Evolutionary conservation across 2,888 invertebrate genomes (phyloP), one percentile per base, ranked within the genome.

Genomic region (Drosophila monieri): DNA sequence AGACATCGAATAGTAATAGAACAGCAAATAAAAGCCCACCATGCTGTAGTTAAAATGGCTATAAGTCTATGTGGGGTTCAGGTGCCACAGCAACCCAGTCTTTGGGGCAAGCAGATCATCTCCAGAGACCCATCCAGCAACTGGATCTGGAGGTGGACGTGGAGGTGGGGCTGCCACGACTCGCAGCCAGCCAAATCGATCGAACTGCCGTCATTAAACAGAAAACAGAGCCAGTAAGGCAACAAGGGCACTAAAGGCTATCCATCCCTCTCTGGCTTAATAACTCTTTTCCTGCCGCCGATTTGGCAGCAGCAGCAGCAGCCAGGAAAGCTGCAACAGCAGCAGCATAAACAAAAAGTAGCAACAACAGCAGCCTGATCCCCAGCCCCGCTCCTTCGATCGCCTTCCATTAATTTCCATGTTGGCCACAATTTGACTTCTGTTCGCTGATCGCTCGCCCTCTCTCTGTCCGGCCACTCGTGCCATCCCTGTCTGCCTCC

Each of bases 391-490:
- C 41, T 56, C 18, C 52, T 66, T 59, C 65, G 54, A 80, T 76
- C 75, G 85, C 80, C 74, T 79, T 85, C 70, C 78, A 80, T 85
- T 84, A 84, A 84, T 84, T 88, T 84, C 79, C 85, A 85, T 88
- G 88, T 85, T 84, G 88, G 84, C 84, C 85, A 88, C 88, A 84
- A 84, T 85, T 85, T 83, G 88, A 84, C 84, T 84, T 84, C 84
- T 84, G 84, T 84, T 85, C 83, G 71, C 37, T 60, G 53, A 53
- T 53, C 52, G 30, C 30, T 53, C 30, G 18, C 15, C 60, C 58
- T 30, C 65, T 60, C 61, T 23, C 15, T 41, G 15, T 10, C 18
- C 15, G 23, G 15, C n/a, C 15, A 41, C 54, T 32, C 48, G 48
- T 48, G 55, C 35, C 55, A 23, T 54, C 54, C 18, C 54, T 46